Evolutionary conservation across 2,888 invertebrate genomes (phyloP), one percentile per base, ranked within the genome.

Genomic region (Phalangium opilio): DNA sequence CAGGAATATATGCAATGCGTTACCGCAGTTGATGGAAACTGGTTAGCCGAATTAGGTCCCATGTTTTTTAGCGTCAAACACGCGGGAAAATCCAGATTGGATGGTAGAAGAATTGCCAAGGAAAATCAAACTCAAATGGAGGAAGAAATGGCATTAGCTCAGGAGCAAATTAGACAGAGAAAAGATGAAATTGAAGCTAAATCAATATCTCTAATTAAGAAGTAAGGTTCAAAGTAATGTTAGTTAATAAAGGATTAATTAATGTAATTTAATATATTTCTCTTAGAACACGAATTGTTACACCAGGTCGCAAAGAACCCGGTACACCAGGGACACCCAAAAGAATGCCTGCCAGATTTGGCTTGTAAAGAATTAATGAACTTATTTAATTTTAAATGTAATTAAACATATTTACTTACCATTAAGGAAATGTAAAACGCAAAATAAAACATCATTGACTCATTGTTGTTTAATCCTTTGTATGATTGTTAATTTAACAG

Each of bases 1-100:
- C 51, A 78, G 65, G 84, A 91, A 69, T 98, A 95, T 69, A 98
- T 98, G 96, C 96, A 98, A 69, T 96, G 95, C 64, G 98, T 98
- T 33, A 99, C 98, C 0, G 85, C 96, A 0, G 98, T 96, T 0
- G 98, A 99, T 67, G 96, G n/a, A 0, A 77, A 87, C 54, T 99
- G 98, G 98, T 70, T 99, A 45, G 96, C 98, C 0, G 96, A 98
- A 64, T 71, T 98, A 12, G 98, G 98, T 0, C 96, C 96, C 0
- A 98, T 98, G 95, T 99, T 99, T 74, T 99, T 95, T n/a, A 67
- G 65, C 50, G 62, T 71, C 27, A 70, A 71, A 53, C 90, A 95
- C 70, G 85, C 91, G 0, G 83, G 83, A 41, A 75, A 78, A 67
- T 81, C 85, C n/a, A n/a, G n/a, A n/a, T n/a, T n/a, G n/a, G 89